Evolutionary conservation across 2,113 vertebrate species (phyloP), one percentile per base, ranked within the genome.

Genomic region (Prochilodus magdalenae): DNA sequence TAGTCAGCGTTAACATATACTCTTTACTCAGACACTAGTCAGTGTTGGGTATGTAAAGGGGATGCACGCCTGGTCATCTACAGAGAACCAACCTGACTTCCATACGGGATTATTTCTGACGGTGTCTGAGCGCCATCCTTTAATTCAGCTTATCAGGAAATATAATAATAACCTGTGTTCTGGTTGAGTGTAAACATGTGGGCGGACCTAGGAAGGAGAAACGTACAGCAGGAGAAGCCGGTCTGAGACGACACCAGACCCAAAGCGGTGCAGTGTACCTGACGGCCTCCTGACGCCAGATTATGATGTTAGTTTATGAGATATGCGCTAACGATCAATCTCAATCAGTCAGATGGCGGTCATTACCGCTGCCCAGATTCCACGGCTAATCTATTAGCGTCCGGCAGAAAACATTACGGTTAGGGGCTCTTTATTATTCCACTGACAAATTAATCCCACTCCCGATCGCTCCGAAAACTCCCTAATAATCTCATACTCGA

Each of bases 301-400:
- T 82, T 44, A 75, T 69, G 62, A 82, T 75, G 73, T 75, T 69
- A 36, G 60, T 75, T 82, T 67, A 75, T 82, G 72, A 82, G 62
- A 26, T 22, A n/a, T n/a, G 12, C 22, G 22, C 62, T 55, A 74
- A 75, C 29, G 51, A 75, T 75, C 62, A 27, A 20, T 67, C 73
- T 75, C 62, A 20, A 57, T 44, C 24, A 60, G 22, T 69, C 29
- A 62, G 51, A 57, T 11, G 18, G 49, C 44, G 66, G 82, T 62
- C 51, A 75, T 84, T 79, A 79, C 51, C 24, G 55, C 29, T 49
- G 33, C 62, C 62, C 76, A 30, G 3, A 6, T 59, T 73, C n/a
- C 15, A 18, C 36, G 20, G 11, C 15, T 67, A 27, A 79, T 59
- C 40, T 60, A 79, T 79, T 75, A 79, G 24, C 29, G 27, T 73